These are phyloP conservation scores for Pristionchus exspectatus DNA, from an alignment of 2,888 invertebrate species.

Conservation along the genomic window DNA sequence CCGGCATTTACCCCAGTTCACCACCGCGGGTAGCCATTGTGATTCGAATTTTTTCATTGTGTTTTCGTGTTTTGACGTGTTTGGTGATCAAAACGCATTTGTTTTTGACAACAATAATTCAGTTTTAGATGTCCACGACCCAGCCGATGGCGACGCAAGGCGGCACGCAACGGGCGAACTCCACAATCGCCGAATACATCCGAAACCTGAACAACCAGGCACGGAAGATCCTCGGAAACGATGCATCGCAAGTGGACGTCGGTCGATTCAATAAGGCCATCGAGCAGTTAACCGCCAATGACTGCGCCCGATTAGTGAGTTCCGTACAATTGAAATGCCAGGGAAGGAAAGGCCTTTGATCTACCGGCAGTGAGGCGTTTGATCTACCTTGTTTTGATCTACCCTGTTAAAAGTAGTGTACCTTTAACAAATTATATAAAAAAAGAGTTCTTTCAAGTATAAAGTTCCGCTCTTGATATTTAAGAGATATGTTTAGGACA, in stretches of 20 bases:
- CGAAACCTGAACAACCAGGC: neutral
- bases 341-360: neutral
- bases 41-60: neutral
- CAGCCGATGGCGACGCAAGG: neutral
- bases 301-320: constrained; percentile 1
- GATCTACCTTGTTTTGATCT: neutral
- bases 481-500: neutral
- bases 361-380: neutral
- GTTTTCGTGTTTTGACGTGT: neutral
- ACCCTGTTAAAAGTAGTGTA: no score
- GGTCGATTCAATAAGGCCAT: constrained; percentile 21
- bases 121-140: neutral
- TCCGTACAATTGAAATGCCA: neutral
- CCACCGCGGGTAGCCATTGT: neutral
- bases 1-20: neutral
- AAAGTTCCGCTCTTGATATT: neutral
- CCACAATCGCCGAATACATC: constrained; percentile 14
- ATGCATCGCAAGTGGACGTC: neutral
- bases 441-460: neutral
- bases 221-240: neutral
- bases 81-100: neutral
- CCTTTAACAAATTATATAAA: neutral
- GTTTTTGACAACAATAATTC: neutral
- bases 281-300: neutral
- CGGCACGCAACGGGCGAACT: neutral